Base-by-base conservation (phyloP, 1,140 invertebrate species). In the Calephelis virginiensis region DNA sequence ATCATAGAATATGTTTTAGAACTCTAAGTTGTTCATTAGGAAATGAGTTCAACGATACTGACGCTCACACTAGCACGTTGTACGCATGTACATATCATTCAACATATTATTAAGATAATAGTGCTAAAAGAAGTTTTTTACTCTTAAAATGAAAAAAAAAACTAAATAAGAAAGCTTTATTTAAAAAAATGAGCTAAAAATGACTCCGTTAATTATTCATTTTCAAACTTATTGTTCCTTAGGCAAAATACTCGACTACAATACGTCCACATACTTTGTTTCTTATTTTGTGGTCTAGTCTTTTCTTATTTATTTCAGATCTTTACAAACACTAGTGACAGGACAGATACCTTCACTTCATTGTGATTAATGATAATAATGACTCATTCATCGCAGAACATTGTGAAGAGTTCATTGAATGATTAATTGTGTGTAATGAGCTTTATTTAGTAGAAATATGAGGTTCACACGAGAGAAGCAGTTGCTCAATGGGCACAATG, bases 401-500 rank as follows among this genome's bases (percentile, higher is more conserved):
- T 53, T 53, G 49, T 53, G 49, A 28, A 53, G 14, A 53, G 49
- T 53, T 17, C 49, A 53, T 17, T 53, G n/a, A 48, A 37, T 47
- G 47, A 71, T 72, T 62, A 37, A 66, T 74, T 60, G 67, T 63
- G 68, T 53, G 66, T 70, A 61, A 63, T 67, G 60, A 59, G 59
- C 62, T 67, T 50, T 61, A 67, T 68, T 46, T 68, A 63, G 69
- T 46, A 66, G 73, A 60, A 72, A 70, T 70, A 68, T 61, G 63
- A 69, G 67, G 66, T 72, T 72, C 71, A 72, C 68, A 68, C 50
- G 64, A 63, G 17, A 70, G 50, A 53, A 66, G 53, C 59, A 61
- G 64, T 74, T 70, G 65, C 65, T 53, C 65, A 76, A 74, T 67
- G 68, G 49, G 74, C 72, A 72, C 69, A 74, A 71, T 74, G 74